Base-by-base conservation (phyloP, 2,888 invertebrate genomes). In the Meteorus colon region DNA sequence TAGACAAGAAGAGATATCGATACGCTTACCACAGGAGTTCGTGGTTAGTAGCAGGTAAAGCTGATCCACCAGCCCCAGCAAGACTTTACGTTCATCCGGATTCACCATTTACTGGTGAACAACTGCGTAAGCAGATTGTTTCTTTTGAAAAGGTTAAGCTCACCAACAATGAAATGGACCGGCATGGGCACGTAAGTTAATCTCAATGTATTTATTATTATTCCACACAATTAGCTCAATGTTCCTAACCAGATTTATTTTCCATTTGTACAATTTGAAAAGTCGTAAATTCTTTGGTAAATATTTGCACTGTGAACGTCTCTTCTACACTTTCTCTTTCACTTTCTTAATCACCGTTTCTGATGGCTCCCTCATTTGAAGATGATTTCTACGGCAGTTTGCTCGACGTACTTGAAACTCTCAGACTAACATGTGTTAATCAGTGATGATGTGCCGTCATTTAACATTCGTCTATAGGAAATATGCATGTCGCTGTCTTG, bases 11-110 rank as follows among this genome's bases (percentile, higher is more conserved):
- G 91, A 93, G 98, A 75, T 97, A 97, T 91, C 94, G 98, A 80
- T 99, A 99, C 92, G 98, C 98, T 82, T 99, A 99, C 92, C 98
- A 98, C 92, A 95, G 98, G 86, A 98, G 97, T 82, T 97, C 97
- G 73, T 99, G 98, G 98, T 92, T 98, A 87, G 98, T 98, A 83
- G 98, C 98, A 34, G 98, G 98, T 81, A 98, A 99, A 91, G 98
- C 98, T 62, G 98, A 99, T 92, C 98, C 98, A 16, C 98, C 98
- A 86, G 95, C 97, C 45, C 97, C 97, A 79, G 95, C 96, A 81
- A 92, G 98, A 81, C 94, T 98, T 87, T 98, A 98, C 92, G 94
- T 97, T 75, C 98, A 99, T 92, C 98, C 98, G 55, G 98, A 99
- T 91, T 97, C 97, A 77, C 98, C 98, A 78, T 98, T 96, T 91